Evolutionary conservation across 1,140 invertebrate genomes (phyloP).

Genomic region (Centruroides sculpturatus): DNA sequence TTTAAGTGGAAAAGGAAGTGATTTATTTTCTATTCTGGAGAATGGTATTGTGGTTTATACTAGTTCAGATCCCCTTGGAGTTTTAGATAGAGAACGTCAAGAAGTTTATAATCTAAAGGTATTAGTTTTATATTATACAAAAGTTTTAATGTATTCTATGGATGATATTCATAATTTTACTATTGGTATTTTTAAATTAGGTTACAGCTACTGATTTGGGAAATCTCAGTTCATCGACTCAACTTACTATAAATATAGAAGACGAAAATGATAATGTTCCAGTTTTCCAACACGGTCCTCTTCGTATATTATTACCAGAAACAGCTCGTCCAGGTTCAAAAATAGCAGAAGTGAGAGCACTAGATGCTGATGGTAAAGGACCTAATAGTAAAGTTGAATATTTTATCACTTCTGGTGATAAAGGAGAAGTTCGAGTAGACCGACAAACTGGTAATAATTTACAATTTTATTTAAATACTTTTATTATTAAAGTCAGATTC

Average conservation of each 20-base stretch:
- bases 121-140: no score
- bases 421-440: slow-evolving; percentile 21
- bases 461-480: not conserved
- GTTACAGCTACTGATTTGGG: slow-evolving; percentile 58
- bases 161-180: no score
- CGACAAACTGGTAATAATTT: slow-evolving; percentile 32
- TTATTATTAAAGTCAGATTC: no score
- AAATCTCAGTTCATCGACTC: slow-evolving; percentile 42
- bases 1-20: slow-evolving; percentile 54
- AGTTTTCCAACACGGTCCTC: slow-evolving; percentile 26
- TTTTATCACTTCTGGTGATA: slow-evolving; percentile 20
- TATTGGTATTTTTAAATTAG: slow-evolving; percentile 2
- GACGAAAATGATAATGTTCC: slow-evolving; percentile 78
- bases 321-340: slow-evolving; percentile 31
- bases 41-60: slow-evolving; percentile 47
- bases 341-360: slow-evolving; percentile 31
- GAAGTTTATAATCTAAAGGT: no score
- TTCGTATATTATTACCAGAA: slow-evolving; percentile 30
- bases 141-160: no score
- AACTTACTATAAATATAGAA: slow-evolving; percentile 49
- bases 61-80: slow-evolving; percentile 21
- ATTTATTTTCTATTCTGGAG: slow-evolving; percentile 53
- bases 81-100: slow-evolving; percentile 47
- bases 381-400: slow-evolving; percentile 28
- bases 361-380: slow-evolving; percentile 31